phyloP scores from a whole-genome alignment of 2,113 vertebrate genomes.

The Dryoscopus gambensis region DNA sequence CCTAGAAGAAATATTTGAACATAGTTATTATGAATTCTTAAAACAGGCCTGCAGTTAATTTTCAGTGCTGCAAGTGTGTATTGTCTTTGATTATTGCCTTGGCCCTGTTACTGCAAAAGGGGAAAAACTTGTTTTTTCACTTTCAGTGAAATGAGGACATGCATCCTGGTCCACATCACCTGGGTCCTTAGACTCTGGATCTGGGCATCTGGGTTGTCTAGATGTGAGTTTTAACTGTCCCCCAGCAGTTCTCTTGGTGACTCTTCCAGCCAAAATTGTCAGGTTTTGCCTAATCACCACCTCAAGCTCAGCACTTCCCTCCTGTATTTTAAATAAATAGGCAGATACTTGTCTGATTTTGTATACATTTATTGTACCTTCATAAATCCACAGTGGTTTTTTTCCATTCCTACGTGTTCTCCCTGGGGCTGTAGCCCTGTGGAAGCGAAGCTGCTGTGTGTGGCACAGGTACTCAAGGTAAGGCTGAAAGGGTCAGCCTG shows the following conservation, averaged over 20 bases:
- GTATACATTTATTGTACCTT: neutral
- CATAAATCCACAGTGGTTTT: neutral
- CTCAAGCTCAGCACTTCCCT: neutral
- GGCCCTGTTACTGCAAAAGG: neutral
- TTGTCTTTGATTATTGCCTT: neutral
- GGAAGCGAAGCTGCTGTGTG: neutral
- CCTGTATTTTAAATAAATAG: neutral
- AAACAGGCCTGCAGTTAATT: neutral
- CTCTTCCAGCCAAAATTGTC: neutral
- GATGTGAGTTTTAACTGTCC: neutral
- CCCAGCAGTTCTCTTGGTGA: neutral
- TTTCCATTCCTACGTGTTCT: neutral
- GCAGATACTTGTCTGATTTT: neutral
- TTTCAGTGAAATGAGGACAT: neutral
- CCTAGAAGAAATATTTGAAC: neutral
- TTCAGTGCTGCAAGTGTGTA: neutral
- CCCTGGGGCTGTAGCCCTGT: neutral
- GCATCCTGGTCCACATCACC: neutral
- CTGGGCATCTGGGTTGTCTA: neutral
- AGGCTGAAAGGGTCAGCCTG: neutral
- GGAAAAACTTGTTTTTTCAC: neutral
- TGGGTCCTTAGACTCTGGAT: neutral
- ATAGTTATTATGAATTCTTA: neutral
- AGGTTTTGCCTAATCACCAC: neutral
- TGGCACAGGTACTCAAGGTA: neutral